Percentiles rank a stretch among this genome's conserved stretches.
These are phyloP conservation scores for Gnathonemus echidnorhynchus DNA, from an alignment of 2,113 vertebrate genomes.

Conservation along the genomic window DNA sequence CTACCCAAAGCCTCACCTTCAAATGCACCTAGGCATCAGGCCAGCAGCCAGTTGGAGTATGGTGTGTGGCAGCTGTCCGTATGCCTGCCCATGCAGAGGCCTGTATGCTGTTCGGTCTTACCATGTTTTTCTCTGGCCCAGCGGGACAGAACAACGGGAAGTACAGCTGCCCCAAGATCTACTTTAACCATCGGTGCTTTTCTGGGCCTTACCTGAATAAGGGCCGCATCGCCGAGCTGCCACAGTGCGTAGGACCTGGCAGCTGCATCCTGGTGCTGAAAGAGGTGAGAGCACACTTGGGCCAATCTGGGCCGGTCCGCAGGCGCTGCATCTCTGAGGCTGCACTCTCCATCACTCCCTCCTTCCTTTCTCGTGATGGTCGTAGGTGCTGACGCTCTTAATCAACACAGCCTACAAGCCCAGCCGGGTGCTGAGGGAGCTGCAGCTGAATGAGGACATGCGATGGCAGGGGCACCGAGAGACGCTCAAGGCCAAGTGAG, in stretches of 20 bases:
- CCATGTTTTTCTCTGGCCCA: background rate
- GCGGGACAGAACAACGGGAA: slow-evolving; percentile 75
- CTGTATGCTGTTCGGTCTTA: background rate
- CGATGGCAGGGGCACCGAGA: slow-evolving; percentile 90
- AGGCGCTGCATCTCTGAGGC: too few relatives aligned
- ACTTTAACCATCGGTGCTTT: slow-evolving; percentile 97
- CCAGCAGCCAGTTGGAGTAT: slow-evolving; percentile 51
- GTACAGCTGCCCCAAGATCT: slow-evolving; percentile 95
- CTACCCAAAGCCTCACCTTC: slow-evolving; percentile 54
- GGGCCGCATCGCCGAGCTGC: slow-evolving; percentile 91
- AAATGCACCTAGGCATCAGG: slow-evolving; percentile 54
- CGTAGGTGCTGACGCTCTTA: slow-evolving; percentile 83
- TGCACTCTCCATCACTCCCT: background rate
- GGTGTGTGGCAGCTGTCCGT: slow-evolving; percentile 38
- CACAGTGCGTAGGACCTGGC: slow-evolving; percentile 92
- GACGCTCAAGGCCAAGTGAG: slow-evolving; percentile 97
- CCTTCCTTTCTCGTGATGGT: background rate
- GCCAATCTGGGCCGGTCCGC: background rate
- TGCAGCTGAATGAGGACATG: slow-evolving; percentile 90
- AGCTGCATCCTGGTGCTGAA: slow-evolving; percentile 93
- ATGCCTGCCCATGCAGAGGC: too few relatives aligned
- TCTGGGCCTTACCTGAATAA: slow-evolving; percentile 97
- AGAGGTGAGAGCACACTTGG: slow-evolving; percentile 68
- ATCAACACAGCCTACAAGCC: slow-evolving; percentile 98
- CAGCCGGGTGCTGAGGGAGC: slow-evolving; percentile 87